A percentile compares a stretch with the other conserved stretches of the same genome.
These are phyloP conservation scores for Bucco capensis DNA, from an alignment of 2,113 vertebrate species.

Conservation along the genomic window DNA sequence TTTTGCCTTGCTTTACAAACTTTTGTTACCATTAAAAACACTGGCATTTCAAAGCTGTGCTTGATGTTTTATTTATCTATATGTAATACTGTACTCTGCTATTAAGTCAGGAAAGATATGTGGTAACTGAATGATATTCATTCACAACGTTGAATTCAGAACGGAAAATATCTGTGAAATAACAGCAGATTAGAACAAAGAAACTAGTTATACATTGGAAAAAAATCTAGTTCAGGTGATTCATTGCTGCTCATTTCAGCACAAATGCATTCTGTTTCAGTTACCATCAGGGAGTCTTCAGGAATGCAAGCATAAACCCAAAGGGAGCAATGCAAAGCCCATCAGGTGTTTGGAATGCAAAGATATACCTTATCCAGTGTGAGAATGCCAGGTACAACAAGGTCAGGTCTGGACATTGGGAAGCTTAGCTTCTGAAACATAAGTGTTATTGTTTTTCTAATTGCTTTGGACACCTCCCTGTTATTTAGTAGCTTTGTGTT, in stretches of 20 bases:
- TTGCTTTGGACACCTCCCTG: neutral
- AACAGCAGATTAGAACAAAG: neutral
- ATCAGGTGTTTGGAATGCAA: neutral
- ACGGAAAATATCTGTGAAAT: neutral
- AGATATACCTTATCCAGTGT: neutral
- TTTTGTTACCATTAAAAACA: neutral
- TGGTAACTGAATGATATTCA: neutral
- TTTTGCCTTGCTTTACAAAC: neutral
- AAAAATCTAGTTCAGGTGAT: neutral
- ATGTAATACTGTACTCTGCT: neutral
- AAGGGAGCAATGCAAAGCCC: neutral
- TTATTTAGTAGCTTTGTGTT: neutral
- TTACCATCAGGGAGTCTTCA: neutral
- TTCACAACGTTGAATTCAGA: neutral
- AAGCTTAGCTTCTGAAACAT: neutral
- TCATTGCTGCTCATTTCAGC: slow-evolving; percentile 14
- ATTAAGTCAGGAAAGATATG: neutral
- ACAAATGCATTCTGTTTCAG: neutral
- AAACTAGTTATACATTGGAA: neutral
- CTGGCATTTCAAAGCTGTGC: neutral
- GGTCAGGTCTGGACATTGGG: neutral
- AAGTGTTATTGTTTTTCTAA: slow-evolving; percentile 3
- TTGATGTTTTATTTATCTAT: neutral
- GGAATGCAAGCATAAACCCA: neutral
- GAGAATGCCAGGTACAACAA: neutral